These are phyloP conservation scores for Drosophila sproati DNA, from an alignment of 1,140 invertebrate genomes.

Conservation along the genomic window DNA sequence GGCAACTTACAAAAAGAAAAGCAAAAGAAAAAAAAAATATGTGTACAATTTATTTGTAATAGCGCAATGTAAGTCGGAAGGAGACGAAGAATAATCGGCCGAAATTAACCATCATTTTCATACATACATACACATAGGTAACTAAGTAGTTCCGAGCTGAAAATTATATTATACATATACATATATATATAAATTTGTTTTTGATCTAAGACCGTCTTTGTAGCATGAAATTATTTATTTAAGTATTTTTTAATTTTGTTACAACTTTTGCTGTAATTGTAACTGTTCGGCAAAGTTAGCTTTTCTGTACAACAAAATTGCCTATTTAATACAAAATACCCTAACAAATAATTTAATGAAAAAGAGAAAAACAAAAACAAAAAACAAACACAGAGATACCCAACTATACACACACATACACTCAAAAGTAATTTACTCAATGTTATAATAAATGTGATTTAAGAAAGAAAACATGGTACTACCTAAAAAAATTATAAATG, in stretches of 20 bases:
- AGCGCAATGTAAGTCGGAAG: constrained; percentile 69
- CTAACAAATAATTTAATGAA: constrained; percentile 40
- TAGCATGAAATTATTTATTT: constrained; percentile 77
- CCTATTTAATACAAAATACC: constrained; percentile 44
- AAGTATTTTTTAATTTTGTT: constrained; percentile 79
- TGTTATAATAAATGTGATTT: constrained; percentile 83
- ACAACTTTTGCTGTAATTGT: constrained; percentile 64
- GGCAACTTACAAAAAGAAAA: constrained; percentile 38
- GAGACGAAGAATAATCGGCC: constrained; percentile 21
- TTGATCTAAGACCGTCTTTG: constrained; percentile 56
- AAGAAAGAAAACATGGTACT: constrained; percentile 71
- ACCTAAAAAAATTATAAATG: constrained; percentile 54
- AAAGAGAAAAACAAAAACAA: constrained; percentile 32
- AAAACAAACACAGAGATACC: constrained; percentile 24
- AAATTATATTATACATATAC: constrained; percentile 6
- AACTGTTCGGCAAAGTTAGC: constrained; percentile 67
- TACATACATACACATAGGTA: neutral
- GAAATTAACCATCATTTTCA: neutral
- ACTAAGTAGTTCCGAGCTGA: neutral
- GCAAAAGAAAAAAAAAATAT: constrained; percentile 52
- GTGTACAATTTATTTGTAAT: constrained; percentile 75
- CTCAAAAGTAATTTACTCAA: constrained; percentile 80
- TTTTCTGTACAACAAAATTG: constrained; percentile 60
- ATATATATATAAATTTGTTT: constrained; percentile 49
- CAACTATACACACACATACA: constrained; percentile 60